These are phyloP conservation scores for Poeciliopsis gracilis DNA, from an alignment of 2,797 vertebrate species.

Conservation along the genomic window DNA sequence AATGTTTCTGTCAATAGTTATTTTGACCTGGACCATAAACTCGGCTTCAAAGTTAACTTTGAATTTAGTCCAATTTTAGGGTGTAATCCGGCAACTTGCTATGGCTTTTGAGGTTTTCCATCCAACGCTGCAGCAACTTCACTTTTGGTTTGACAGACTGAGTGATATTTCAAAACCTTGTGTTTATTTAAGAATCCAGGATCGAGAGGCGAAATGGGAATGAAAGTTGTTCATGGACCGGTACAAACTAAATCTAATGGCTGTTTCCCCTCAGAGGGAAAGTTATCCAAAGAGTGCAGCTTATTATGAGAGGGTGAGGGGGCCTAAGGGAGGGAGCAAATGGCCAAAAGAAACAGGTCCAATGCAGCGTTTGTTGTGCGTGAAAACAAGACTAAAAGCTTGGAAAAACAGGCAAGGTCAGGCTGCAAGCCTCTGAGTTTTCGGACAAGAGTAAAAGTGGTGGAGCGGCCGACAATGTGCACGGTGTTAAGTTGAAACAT, in stretches of 20 bases:
- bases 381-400: slow-evolving; percentile 80
- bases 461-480: slow-evolving; percentile 53
- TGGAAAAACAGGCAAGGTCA: slow-evolving; percentile 77
- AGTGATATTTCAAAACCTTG: slow-evolving; percentile 64
- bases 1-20: slow-evolving; percentile 33
- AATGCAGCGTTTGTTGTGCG: slow-evolving; percentile 82
- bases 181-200: slow-evolving; percentile 65
- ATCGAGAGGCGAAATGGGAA: slow-evolving; percentile 53
- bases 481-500: slow-evolving; percentile 67
- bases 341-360: slow-evolving; percentile 82
- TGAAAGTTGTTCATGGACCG: slow-evolving; percentile 53
- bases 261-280: slow-evolving; percentile 71
- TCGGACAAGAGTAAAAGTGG: slow-evolving; percentile 64
- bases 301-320: slow-evolving; percentile 70
- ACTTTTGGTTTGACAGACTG: slow-evolving; percentile 58
- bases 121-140: slow-evolving; percentile 40
- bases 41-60: slow-evolving; percentile 35
- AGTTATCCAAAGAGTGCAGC: slow-evolving; percentile 73
- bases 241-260: slow-evolving; percentile 60
- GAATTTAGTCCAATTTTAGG: slow-evolving; percentile 25
- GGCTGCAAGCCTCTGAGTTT: slow-evolving; percentile 70
- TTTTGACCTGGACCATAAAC: slow-evolving; percentile 38
- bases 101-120: slow-evolving; percentile 11
- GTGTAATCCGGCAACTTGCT: slow-evolving; percentile 17
- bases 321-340: slow-evolving; percentile 63